Evolutionary conservation across 2,888 invertebrate species (phyloP).

Genomic region (Neoitamus cyanurus): DNA sequence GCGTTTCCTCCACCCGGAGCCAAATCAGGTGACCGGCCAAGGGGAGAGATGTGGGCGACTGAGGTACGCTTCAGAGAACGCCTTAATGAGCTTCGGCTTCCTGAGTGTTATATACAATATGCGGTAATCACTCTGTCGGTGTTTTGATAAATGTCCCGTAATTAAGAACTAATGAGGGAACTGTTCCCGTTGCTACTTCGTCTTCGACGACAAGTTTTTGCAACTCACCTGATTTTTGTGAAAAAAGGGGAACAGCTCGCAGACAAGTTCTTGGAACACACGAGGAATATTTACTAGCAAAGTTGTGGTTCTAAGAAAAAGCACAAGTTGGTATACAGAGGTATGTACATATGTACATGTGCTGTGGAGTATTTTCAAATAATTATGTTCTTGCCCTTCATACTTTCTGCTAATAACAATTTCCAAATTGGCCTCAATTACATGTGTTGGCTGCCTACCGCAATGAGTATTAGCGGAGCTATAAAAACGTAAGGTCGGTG

Average conservation of each 20-base stretch:
- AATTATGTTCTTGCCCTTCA: not conserved
- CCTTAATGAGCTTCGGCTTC: slow-evolving; percentile 43
- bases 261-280: not conserved
- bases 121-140: slow-evolving; percentile 54
- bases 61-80: slow-evolving; percentile 10
- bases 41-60: slow-evolving; percentile 1
- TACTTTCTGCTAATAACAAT: not conserved
- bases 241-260: not conserved
- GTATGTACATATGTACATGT: too few species aligned
- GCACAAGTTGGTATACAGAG: not conserved
- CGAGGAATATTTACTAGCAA: not conserved
- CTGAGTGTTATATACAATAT: slow-evolving; percentile 51
- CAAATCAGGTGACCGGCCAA: not conserved
- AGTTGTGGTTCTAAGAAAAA: not conserved
- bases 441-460: too few species aligned
- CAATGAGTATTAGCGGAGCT: too few species aligned
- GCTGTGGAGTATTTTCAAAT: too few species aligned
- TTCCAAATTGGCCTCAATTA: not conserved
- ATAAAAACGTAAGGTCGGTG: too few species aligned
- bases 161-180: slow-evolving; percentile 56
- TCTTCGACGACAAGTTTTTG: not conserved
- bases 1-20: not conserved
- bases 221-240: not conserved
- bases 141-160: slow-evolving; percentile 57
- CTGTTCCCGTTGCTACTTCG: not conserved